Conservation (phyloP, 2,797 vertebrate species). For the Microcaecilia unicolor region DNA sequence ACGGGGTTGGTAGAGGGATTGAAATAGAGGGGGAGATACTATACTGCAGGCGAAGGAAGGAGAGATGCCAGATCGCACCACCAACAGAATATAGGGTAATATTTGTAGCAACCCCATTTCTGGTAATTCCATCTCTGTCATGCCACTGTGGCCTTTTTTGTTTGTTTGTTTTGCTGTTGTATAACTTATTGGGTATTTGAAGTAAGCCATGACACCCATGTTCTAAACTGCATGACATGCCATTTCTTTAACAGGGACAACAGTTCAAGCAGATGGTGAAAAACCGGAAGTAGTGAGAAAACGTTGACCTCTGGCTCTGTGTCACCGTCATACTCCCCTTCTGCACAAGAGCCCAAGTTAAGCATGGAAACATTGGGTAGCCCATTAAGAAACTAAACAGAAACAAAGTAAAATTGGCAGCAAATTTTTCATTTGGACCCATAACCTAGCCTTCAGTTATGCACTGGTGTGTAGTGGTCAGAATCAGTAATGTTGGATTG, state of each 20-base stretch:
- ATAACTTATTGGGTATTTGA: too few relatives aligned
- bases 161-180: too few relatives aligned
- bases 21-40: too few relatives aligned
- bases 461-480: constrained; percentile 22
- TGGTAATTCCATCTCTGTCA: too few relatives aligned
- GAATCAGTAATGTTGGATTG: constrained; percentile 30
- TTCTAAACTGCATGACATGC: too few relatives aligned
- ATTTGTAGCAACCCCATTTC: too few relatives aligned
- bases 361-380: constrained; percentile 59
- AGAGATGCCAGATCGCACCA: too few relatives aligned
- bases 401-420: constrained; percentile 82
- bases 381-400: constrained; percentile 74
- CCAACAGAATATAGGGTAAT: too few relatives aligned
- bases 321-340: constrained; percentile 18
- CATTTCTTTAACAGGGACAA: constrained; percentile 31
- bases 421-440: constrained; percentile 85
- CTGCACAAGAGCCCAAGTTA: constrained; percentile 3
- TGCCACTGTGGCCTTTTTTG: too few relatives aligned
- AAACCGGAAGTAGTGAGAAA: constrained; percentile 15
- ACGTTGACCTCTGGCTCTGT: constrained; percentile 1
- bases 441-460: constrained; percentile 60
- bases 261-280: constrained; percentile 45
- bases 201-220: too few relatives aligned
- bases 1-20: too few relatives aligned
- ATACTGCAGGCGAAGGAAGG: too few relatives aligned